Evolutionary conservation across 2,113 vertebrate genomes (phyloP), one percentile per base, ranked within the genome.

Genomic region (Etia nguti): DNA sequence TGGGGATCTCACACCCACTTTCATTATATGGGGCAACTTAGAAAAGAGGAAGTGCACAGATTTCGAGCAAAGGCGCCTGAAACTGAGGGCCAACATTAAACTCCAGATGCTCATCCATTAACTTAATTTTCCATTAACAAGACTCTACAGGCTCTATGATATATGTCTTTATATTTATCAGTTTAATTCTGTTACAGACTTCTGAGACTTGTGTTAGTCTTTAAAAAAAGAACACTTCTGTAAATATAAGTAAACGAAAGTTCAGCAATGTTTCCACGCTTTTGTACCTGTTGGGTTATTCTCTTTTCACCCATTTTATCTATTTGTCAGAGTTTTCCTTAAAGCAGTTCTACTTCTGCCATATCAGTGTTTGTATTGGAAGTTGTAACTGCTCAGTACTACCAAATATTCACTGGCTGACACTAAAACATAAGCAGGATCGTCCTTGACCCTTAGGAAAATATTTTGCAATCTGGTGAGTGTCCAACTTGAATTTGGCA

Each of bases 1-100:
- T 18, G 81, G 89, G 91, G 93, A 90, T 26, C 83, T 62, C 75
- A 83, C 86, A 80, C 79, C 56, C 92, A 88, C 77, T 87, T 85
- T 79, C 70, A 81, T 68, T 50, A 86, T 84, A 1, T 81, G 86
- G 87, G 80, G 57, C 84, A 68, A 79, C 41, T 38, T 31, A 54
- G 38, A 84, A 29, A 70, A 36, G 4, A 60, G 54, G 34, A 43
- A 80, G 70, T 50, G 82, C 85, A 82, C 73, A 55, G 36, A 81
- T 81, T 29, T 55, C 22, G 36, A 79, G 43, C 85, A 81, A 55
- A 82, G 4, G 24, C 31, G 50, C 24, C 31, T 2, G 12, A 86
- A 86, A 24, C 15, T 56, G 29, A 65, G 46, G 0, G 6, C n/a
- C 48, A 73, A 15, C 52, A 54, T 62, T 75, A 55, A 56, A 31